Evolutionary conservation across 2,797 vertebrate species (phyloP).

Genomic region (Aphelocoma californica): DNA sequence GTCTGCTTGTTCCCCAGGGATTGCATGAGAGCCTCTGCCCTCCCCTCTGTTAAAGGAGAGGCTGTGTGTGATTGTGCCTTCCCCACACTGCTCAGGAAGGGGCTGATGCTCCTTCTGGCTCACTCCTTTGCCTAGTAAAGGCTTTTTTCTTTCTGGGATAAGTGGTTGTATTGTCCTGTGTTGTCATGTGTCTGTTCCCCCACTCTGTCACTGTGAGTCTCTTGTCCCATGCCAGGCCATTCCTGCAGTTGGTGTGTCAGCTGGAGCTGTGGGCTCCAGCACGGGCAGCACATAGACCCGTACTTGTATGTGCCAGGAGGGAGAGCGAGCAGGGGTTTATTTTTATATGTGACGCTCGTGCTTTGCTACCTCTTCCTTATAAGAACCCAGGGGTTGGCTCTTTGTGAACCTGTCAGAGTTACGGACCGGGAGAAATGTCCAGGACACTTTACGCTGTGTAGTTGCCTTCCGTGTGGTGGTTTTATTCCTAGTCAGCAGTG

Average conservation of each 20-base stretch:
- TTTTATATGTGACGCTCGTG: fast-evolving
- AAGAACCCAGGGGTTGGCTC: neutral
- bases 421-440: neutral
- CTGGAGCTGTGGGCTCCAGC: neutral
- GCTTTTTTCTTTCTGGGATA: neutral
- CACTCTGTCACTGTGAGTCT: fast-evolving
- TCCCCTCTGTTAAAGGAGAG: neutral
- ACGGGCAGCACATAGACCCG: neutral
- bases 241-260: neutral
- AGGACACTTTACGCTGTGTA: neutral
- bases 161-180: neutral
- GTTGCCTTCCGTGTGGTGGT: neutral
- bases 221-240: neutral
- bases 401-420: neutral
- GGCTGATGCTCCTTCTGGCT: neutral
- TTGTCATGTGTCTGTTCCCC: neutral
- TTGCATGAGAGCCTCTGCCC: neutral
- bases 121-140: neutral
- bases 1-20: neutral
- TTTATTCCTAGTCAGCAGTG: neutral
- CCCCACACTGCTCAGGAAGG: neutral
- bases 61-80: too few species aligned
- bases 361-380: neutral
- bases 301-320: neutral
- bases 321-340: neutral